A percentile compares a stretch with the other conserved stretches of the same genome.
Evolutionary conservation across 2,888 invertebrate species (phyloP).

Genomic region (Tenthredo distinguenda): DNA sequence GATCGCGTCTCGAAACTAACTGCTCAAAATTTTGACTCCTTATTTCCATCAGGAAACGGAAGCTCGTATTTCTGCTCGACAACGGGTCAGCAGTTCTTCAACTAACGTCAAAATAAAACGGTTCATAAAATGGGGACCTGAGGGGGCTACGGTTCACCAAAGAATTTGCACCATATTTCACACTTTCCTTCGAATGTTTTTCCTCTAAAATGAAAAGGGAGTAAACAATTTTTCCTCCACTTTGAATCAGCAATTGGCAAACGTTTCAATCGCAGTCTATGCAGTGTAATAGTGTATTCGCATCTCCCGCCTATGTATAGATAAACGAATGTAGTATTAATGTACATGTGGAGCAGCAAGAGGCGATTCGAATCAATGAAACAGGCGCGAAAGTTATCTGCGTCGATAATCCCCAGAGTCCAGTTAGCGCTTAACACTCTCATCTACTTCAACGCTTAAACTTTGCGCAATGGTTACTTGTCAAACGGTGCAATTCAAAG

Average conservation of each 20-base stretch:
- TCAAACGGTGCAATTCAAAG: conserved; percentile 3
- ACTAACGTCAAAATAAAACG: background rate
- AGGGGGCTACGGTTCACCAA: too few species aligned
- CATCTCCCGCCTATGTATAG: background rate
- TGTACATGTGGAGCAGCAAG: conserved; percentile 17
- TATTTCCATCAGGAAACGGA: background rate
- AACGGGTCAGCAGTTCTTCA: background rate
- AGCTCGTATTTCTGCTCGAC: background rate
- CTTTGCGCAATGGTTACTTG: conserved; percentile 5
- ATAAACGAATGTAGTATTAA: background rate
- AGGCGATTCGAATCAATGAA: conserved; percentile 43
- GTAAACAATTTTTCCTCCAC: background rate
- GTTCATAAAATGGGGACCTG: too few species aligned
- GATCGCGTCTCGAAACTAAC: background rate
- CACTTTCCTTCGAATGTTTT: background rate
- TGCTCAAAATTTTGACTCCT: background rate
- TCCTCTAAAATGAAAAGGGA: background rate
- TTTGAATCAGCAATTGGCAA: background rate
- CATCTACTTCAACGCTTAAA: conserved; percentile 41
- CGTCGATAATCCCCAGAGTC: conserved; percentile 41
- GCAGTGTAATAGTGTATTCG: background rate
- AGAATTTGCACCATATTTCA: too few species aligned
- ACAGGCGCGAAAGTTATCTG: conserved; percentile 43
- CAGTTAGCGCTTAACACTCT: conserved; percentile 43
- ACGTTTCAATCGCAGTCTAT: background rate